A percentile compares a stretch with the other conserved stretches of the same genome.
Conservation (phyloP, 2,888 invertebrate genomes). For the Iphiclides podalirius region DNA sequence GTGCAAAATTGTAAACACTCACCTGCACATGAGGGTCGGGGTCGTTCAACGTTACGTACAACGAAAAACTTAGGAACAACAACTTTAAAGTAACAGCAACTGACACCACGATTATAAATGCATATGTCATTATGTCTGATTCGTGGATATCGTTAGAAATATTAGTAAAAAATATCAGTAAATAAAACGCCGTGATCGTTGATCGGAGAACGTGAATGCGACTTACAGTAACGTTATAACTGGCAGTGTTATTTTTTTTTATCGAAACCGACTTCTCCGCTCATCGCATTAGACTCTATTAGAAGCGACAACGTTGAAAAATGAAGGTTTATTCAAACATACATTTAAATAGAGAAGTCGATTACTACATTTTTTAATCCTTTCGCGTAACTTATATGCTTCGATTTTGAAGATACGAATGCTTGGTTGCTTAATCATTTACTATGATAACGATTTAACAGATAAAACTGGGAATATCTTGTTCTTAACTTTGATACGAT, state of each 20-base stretch:
- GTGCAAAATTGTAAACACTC: constrained; percentile 7
- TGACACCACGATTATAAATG: constrained; percentile 66
- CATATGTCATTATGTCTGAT: constrained; percentile 30
- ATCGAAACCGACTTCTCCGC: constrained; percentile 48
- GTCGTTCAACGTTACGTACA: constrained; percentile 58
- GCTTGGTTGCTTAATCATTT: not conserved
- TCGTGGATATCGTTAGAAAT: not conserved
- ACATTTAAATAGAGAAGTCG: not conserved
- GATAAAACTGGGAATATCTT: not conserved
- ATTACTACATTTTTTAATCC: constrained; percentile 3
- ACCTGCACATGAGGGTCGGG: constrained; percentile 20
- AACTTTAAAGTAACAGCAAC: constrained; percentile 65
- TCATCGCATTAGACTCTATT: constrained; percentile 34
- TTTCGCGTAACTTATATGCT: not conserved
- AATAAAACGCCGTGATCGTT: constrained; percentile 2
- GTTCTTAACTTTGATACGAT: not conserved
- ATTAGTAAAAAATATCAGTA: constrained; percentile 1
- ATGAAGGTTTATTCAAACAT: not conserved
- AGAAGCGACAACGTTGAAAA: constrained; percentile 32
- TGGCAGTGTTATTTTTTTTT: constrained; percentile 52
- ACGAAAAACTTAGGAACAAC: constrained; percentile 64
- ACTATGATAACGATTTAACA: not conserved
- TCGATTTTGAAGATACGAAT: constrained; percentile 3
- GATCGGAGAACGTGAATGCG: constrained; percentile 45
- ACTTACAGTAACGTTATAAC: constrained; percentile 36